Base-by-base conservation (phyloP, 2,888 invertebrate genomes). In the Drosophila setosimentum region DNA sequence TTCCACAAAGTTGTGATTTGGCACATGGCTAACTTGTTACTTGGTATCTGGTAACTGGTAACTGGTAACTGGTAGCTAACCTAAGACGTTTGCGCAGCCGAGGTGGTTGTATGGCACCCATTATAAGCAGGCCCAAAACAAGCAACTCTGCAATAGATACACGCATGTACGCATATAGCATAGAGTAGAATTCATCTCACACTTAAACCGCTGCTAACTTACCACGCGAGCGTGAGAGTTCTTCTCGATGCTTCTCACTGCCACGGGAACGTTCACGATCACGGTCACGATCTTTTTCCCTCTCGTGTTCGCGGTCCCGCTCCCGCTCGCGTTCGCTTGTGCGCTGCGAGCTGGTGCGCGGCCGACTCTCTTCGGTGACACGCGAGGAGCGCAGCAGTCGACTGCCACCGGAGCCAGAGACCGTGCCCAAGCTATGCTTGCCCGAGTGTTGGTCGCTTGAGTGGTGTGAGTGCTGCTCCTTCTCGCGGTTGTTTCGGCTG, bases 61-160 rank as follows among this genome's bases (percentile, higher is more conserved):
- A 40, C n/a, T 40, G 4, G 40, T 3, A 45, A 24, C 40, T 30
- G 21, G 65, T 64, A 63, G 73, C 92, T 83, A 87, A 91, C 91
- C 91, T 91, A 92, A 81, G 87, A 63, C 81, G 83, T 69, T 87
- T 91, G 73, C 75, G 87, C 67, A 91, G 83, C 74, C 85, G 75
- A 57, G 75, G 80, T 61, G 91, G 91, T 81, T 92, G 91, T 71
- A 91, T 91, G 81, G 92, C 92, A 76, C 91, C 90, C 90, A 91
- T 87, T 69, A 92, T 87, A 63, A 92, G 92, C 74, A 91, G 81
- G 82, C 91, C 89, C 87, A 91, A 87, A 76, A 92, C 77, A 74
- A 91, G 86, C 51, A 91, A 70, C 67, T 91, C 92, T 92, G 91
- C 59, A 91, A 91, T 40, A 68, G 21, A 70, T 40, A 60, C 48